These are phyloP conservation scores for Rhyacichthys aspro DNA, from an alignment of 2,797 vertebrate genomes.

Conservation along the genomic window DNA sequence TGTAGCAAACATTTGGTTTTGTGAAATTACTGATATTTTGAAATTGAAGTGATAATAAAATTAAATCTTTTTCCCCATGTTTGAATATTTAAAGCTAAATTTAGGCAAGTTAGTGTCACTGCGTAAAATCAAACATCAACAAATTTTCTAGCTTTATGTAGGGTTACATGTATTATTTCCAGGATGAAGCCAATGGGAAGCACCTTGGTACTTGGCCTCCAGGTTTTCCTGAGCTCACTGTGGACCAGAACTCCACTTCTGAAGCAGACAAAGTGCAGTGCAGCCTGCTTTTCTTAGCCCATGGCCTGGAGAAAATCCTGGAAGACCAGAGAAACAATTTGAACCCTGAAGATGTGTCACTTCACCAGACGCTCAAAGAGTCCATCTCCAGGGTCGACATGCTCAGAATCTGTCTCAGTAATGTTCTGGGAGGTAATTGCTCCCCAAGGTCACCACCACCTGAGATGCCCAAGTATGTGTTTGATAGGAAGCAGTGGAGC, in stretches of 20 bases:
- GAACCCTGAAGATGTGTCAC: constrained; percentile 31
- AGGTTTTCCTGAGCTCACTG: constrained; percentile 56
- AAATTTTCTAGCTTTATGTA: too few species aligned
- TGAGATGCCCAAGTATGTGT: neutral
- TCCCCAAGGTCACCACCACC: neutral
- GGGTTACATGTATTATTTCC: constrained; percentile 5
- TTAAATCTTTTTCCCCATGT: too few species aligned
- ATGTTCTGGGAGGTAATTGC: constrained; percentile 21
- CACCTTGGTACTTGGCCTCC: constrained; percentile 45
- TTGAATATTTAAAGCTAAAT: too few species aligned
- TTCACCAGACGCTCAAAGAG: constrained; percentile 6
- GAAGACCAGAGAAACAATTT: constrained; percentile 57
- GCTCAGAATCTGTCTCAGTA: constrained; percentile 3
- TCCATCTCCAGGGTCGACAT: accelerated
- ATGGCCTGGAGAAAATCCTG: constrained; percentile 43
- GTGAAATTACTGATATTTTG: too few species aligned
- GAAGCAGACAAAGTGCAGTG: constrained; percentile 37
- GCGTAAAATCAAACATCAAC: too few species aligned
- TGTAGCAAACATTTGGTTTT: neutral
- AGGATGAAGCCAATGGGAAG: constrained; percentile 62
- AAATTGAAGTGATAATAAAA: too few species aligned
- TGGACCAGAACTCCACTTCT: neutral
- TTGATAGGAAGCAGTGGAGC: constrained; percentile 68
- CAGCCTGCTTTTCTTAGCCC: constrained; percentile 57
- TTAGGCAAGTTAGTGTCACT: neutral